phyloP scores from a whole-genome alignment of 2,888 invertebrate species.

The Micropterix aruncella region DNA sequence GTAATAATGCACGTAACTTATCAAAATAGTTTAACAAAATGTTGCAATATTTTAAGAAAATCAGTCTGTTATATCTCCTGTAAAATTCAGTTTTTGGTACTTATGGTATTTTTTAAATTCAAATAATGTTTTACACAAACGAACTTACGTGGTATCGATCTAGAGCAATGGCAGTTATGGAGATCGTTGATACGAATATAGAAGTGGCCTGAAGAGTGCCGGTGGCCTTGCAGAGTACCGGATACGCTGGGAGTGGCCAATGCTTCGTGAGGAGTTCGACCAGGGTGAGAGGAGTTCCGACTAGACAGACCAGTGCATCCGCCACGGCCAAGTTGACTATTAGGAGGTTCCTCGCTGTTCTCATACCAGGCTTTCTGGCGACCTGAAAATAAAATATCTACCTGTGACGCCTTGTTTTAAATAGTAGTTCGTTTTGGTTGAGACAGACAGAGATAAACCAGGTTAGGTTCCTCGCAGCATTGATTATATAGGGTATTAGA shows the following conservation, averaged over 20 bases:
- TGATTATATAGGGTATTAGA: too few species aligned
- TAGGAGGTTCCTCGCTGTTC: conserved; percentile 86
- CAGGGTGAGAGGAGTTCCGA: conserved; percentile 82
- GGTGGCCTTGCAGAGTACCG: conserved; percentile 69
- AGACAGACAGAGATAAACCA: too few species aligned
- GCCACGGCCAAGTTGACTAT: conserved; percentile 81
- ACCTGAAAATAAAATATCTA: too few species aligned
- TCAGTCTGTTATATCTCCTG: too few species aligned
- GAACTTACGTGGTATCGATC: conserved; percentile 61
- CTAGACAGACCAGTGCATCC: conserved; percentile 73
- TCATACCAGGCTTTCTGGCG: conserved; percentile 74
- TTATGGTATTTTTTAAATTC: not conserved
- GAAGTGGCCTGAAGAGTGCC: conserved; percentile 80
- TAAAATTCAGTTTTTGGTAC: too few species aligned
- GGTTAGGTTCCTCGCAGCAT: too few species aligned
- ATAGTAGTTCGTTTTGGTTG: too few species aligned
- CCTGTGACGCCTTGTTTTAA: too few species aligned
- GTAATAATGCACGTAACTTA: too few species aligned
- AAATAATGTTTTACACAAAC: not conserved
- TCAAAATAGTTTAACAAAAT: too few species aligned
- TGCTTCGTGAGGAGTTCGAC: conserved; percentile 74
- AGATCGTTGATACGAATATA: conserved; percentile 86
- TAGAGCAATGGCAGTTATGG: conserved; percentile 82
- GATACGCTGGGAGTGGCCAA: conserved; percentile 75
- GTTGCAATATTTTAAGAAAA: too few species aligned